Conservation (phyloP, 2,888 invertebrate genomes). For the Parochlus steinenii region DNA sequence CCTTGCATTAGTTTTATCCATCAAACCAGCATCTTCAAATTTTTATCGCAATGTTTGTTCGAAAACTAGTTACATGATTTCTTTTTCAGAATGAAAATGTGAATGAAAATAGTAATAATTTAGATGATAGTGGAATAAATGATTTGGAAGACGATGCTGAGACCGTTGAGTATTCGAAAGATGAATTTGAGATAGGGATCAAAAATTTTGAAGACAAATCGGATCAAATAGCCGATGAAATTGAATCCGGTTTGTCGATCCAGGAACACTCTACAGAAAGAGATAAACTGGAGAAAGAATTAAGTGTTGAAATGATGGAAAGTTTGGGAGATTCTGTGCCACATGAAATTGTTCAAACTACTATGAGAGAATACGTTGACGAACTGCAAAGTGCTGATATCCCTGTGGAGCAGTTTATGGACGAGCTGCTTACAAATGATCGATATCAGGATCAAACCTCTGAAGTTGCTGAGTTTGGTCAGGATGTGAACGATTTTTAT, state of each 20-base stretch:
- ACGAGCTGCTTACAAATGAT: too few relatives aligned
- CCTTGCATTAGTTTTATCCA: too few relatives aligned
- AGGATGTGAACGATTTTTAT: too few relatives aligned
- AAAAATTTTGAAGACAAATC: conserved; percentile 4
- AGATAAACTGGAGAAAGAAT: neutral
- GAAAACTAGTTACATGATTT: too few relatives aligned
- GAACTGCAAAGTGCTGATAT: too few relatives aligned
- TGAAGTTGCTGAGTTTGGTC: too few relatives aligned
- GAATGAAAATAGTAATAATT: conserved; percentile 17
- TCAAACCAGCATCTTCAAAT: too few relatives aligned
- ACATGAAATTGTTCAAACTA: neutral
- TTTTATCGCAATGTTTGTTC: too few relatives aligned
- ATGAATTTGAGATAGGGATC: neutral
- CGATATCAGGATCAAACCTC: too few relatives aligned
- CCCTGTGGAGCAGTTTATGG: too few relatives aligned
- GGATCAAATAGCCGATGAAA: neutral
- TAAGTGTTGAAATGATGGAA: neutral
- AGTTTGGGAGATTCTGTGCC: neutral
- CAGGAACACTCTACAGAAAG: neutral
- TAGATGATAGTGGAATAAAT: conserved; percentile 2
- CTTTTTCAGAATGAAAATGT: conserved; percentile 30
- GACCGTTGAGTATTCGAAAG: neutral
- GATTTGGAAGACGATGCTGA: conserved; percentile 5
- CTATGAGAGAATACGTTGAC: neutral
- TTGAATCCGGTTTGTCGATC: neutral